Conservation (phyloP, 2,797 vertebrate species). For the Hemibagrus guttatus region DNA sequence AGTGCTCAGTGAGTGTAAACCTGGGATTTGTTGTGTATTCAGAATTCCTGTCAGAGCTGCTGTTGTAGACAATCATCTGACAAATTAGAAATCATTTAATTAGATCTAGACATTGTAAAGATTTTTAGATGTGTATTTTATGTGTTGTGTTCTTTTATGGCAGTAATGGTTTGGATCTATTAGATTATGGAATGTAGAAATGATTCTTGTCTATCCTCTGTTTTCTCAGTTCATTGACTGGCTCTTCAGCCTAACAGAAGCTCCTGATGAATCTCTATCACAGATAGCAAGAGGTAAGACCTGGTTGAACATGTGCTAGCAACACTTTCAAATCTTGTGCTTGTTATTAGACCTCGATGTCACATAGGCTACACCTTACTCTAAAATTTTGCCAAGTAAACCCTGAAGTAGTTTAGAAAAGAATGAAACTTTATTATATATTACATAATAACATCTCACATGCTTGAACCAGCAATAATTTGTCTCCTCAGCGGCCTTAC, state of each 20-base stretch:
- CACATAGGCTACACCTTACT: background rate
- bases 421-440: background rate
- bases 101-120: background rate
- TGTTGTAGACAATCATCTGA: background rate
- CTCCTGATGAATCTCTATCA: conserved; percentile 77
- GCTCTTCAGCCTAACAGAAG: conserved; percentile 84
- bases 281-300: conserved; percentile 75
- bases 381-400: background rate
- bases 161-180: background rate
- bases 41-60: background rate
- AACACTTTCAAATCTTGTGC: background rate
- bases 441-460: background rate
- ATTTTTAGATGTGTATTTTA: background rate
- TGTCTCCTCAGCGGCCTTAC: conserved; percentile 77
- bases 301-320: background rate
- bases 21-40: background rate
- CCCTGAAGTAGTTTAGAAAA: background rate
- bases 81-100: background rate
- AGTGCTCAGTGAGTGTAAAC: background rate
- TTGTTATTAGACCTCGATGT: background rate
- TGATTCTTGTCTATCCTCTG: background rate
- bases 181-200: background rate
- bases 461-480: conserved; percentile 4
- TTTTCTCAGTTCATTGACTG: conserved; percentile 88
- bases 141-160: background rate